These are phyloP conservation scores for Threskiornis aethiopicus DNA, from an alignment of 2,797 vertebrate species.

Conservation along the genomic window DNA sequence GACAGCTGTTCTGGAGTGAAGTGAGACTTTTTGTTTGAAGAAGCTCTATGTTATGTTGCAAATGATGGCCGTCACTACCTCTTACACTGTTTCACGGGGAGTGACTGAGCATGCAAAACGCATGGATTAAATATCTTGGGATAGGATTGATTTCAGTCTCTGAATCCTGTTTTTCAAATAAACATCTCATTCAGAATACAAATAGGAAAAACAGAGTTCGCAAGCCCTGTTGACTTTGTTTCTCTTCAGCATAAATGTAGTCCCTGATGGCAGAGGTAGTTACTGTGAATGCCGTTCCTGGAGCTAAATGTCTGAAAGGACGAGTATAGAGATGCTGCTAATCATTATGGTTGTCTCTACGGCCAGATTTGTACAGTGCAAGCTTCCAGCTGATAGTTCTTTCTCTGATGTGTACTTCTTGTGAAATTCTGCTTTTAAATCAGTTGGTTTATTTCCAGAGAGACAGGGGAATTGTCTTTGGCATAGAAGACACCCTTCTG, in stretches of 20 bases:
- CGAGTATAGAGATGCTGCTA: not conserved
- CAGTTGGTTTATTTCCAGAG: slow-evolving; percentile 2
- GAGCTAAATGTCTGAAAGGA: not conserved
- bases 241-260: not conserved
- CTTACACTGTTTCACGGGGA: not conserved
- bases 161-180: not conserved
- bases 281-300: not conserved
- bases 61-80: not conserved
- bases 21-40: not conserved
- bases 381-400: not conserved
- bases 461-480: not conserved
- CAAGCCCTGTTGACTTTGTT: not conserved
- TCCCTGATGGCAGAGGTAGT: not conserved
- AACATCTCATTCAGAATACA: not conserved
- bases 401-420: not conserved
- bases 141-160: not conserved
- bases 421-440: not conserved
- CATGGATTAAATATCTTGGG: not conserved
- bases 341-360: not conserved
- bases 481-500: not conserved
- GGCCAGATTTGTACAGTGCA: not conserved
- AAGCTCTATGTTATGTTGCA: not conserved
- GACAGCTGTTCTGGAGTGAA: not conserved
- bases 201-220: not conserved
- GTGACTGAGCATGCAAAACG: not conserved